Conservation (phyloP, 2,888 invertebrate genomes). For the Aspidiotus rigidus region DNA sequence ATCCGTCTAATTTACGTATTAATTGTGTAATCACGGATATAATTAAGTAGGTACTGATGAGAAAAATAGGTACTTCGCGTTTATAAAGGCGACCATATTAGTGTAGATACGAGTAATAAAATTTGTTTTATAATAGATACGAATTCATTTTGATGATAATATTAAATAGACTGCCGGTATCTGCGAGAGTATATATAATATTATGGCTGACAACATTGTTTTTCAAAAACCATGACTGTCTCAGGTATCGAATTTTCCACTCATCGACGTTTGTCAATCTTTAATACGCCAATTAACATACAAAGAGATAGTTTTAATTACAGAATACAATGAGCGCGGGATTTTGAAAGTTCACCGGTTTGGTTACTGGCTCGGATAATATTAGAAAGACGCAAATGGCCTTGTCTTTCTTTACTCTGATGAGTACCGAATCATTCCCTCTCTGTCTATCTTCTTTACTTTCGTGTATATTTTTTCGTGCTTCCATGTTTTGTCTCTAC, state of each 20-base stretch:
- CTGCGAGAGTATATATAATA: too few relatives aligned
- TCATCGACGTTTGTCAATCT: conserved; percentile 17
- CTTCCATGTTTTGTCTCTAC: conserved; percentile 1
- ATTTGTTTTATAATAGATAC: too few relatives aligned
- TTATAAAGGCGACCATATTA: too few relatives aligned
- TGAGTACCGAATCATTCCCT: conserved; percentile 13
- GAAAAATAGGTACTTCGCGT: background rate
- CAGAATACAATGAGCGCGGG: conserved; percentile 26
- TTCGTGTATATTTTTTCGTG: background rate
- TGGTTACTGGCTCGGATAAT: conserved; percentile 15
- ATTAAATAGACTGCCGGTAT: too few relatives aligned
- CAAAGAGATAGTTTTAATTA: conserved; percentile 32
- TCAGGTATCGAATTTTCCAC: conserved; percentile 4
- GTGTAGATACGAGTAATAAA: too few relatives aligned
- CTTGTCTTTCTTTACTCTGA: conserved; percentile 31
- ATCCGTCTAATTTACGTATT: conserved; percentile 5
- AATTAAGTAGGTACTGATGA: background rate
- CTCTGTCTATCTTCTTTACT: conserved; percentile 3
- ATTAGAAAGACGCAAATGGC: conserved; percentile 17
- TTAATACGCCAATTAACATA: conserved; percentile 29
- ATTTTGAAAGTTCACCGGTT: conserved; percentile 24
- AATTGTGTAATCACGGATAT: background rate
- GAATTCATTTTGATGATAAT: too few relatives aligned
- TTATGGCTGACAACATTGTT: too few relatives aligned
- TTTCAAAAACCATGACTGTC: background rate